Evolutionary conservation across 2,888 invertebrate genomes (phyloP).

Genomic region (Druceiella hillmani): DNA sequence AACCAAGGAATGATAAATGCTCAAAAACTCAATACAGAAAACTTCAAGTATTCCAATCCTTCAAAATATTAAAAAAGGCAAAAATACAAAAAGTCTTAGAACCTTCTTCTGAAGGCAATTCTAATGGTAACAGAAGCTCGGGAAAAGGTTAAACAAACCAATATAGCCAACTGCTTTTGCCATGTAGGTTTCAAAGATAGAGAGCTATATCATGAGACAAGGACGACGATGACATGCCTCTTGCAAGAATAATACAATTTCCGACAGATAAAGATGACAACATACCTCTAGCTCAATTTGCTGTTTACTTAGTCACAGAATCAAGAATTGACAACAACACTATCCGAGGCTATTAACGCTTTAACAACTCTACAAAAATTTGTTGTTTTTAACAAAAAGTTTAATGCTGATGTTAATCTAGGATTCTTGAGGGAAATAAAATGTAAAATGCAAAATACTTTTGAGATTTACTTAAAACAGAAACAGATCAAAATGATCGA

Average conservation of each 20-base stretch:
- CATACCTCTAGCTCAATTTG: constrained; percentile 22
- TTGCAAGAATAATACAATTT: constrained; percentile 21
- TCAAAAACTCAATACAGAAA: too few relatives aligned
- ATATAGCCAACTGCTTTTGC: constrained; percentile 25
- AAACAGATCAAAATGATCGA: too few relatives aligned
- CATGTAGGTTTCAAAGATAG: constrained; percentile 28
- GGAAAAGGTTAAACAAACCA: constrained; percentile 24
- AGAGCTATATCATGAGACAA: too few relatives aligned
- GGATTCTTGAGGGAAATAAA: constrained; percentile 22
- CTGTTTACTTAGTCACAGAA: constrained; percentile 21
- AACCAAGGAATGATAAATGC: too few relatives aligned
- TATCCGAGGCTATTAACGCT: constrained; percentile 20
- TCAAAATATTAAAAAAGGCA: too few relatives aligned
- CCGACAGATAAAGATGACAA: constrained; percentile 23
- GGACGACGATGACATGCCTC: constrained; percentile 24
- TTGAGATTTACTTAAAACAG: too few relatives aligned
- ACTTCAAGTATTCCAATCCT: too few relatives aligned
- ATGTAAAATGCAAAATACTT: constrained; percentile 22
- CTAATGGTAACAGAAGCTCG: constrained; percentile 26
- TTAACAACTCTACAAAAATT: constrained; percentile 22
- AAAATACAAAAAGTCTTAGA: constrained; percentile 14
- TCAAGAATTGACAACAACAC: constrained; percentile 20
- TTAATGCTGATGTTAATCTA: too few relatives aligned
- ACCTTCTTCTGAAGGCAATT: constrained; percentile 27
- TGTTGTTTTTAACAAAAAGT: too few relatives aligned